Conservation (phyloP, 2,113 vertebrate species). For the Halichoerus grypus region DNA sequence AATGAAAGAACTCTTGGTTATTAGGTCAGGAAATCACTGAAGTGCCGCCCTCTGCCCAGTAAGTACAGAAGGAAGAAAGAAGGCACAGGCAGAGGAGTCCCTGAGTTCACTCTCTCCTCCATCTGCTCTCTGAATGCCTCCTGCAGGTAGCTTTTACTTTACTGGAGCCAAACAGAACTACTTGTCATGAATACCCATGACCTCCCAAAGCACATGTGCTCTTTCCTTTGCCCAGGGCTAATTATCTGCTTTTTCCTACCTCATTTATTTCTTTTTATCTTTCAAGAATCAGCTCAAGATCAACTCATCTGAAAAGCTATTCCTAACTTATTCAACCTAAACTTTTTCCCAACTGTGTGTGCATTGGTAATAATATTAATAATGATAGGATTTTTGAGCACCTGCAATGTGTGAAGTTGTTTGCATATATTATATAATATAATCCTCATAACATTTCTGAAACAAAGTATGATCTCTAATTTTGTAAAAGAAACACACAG, state of each 20-base stretch:
- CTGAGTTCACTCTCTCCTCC: background rate
- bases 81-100: accelerated
- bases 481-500: constrained; percentile 6
- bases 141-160: background rate
- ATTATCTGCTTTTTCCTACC: background rate
- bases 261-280: background rate
- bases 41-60: background rate
- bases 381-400: background rate
- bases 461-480: background rate
- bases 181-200: background rate
- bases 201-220: background rate
- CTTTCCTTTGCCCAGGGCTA: background rate
- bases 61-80: background rate
- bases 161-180: background rate
- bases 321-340: background rate
- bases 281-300: constrained; percentile 6
- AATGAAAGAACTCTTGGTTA: background rate
- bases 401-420: background rate
- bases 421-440: background rate
- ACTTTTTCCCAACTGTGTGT: background rate
- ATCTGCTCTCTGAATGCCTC: background rate
- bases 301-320: background rate
- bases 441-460: background rate
- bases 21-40: background rate
- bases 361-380: background rate